A percentile compares a stretch with the other conserved stretches of the same genome.
Conservation (phyloP, 2,888 invertebrate genomes). For the Agrypnus murinus region DNA sequence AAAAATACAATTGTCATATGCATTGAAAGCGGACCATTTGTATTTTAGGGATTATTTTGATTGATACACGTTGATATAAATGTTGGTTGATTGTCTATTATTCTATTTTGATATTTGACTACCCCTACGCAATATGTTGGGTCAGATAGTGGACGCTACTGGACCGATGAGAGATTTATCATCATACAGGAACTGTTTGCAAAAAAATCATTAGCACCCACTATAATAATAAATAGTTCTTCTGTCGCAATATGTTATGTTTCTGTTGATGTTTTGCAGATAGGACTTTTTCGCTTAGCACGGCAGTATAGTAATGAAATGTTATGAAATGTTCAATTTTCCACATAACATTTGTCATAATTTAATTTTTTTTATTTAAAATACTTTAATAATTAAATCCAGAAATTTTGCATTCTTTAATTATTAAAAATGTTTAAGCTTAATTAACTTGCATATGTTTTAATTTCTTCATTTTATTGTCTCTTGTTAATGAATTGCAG, state of each 20-base stretch:
- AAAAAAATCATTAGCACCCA: conserved; percentile 33
- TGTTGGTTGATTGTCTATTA: conserved; percentile 61
- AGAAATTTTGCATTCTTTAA: too few species aligned
- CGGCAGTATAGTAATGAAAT: too few species aligned
- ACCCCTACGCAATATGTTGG: conserved; percentile 68
- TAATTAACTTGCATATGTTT: too few species aligned
- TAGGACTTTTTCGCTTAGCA: too few species aligned
- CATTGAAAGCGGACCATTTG: conserved; percentile 61
- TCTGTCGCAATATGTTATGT: background rate
- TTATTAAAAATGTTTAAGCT: too few species aligned
- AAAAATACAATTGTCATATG: conserved; percentile 68
- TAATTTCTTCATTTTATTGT: too few species aligned
- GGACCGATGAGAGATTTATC: conserved; percentile 55
- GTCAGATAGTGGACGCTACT: conserved; percentile 59
- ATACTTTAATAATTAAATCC: too few species aligned
- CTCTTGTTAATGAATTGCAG: too few species aligned
- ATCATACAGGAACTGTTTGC: background rate
- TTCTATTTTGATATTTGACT: conserved; percentile 69
- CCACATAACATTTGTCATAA: too few species aligned
- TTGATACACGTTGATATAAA: conserved; percentile 52
- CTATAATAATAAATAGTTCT: conserved; percentile 6
- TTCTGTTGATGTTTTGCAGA: too few species aligned
- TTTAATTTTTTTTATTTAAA: too few species aligned
- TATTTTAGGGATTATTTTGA: conserved; percentile 47
- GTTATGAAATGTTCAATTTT: too few species aligned